Base-by-base conservation (phyloP, 2,797 vertebrate genomes). In the Botia almorhae region DNA sequence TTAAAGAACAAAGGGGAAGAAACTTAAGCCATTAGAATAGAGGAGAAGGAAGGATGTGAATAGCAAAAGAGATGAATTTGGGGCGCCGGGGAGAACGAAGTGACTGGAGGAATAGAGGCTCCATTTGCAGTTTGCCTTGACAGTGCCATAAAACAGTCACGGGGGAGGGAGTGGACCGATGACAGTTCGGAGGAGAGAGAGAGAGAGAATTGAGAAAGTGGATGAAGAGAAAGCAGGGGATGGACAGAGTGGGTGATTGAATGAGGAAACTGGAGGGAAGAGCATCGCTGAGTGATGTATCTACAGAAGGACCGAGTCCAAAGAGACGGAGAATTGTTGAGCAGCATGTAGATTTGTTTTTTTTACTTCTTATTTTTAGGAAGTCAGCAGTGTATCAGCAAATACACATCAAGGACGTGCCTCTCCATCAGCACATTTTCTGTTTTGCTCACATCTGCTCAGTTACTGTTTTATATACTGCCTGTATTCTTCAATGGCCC, bases 1-100 rank as follows among this genome's bases (percentile, higher is more conserved):
- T 78, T 70, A 74, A 87, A 81, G 80, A 84, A 83, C 80, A 85
- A 83, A 82, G 33, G 58, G 77, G 67, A 36, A 39, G 81, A 73
- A 75, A 69, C 39, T 33, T 55, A 82, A 81, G 74, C 82, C 46
- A 80, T 76, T 82, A 76, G 50, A 80, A 71, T 60, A 51, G 46
- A 74, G 81, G 60, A 61, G 79, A 70, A 13, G 14, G 8, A 36
- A 65, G 64, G 60, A 58, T 36, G 51, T 69, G 63, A 81, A 39
- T 29, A 65, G 72, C 26, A 61, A 61, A 26, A 29, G 16, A 61
- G n/a, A 53, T 55, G 23, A 70, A 58, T 61, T 70, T 39, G 50
- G 58, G 46, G 33, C 68, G 50, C 39, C 43, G 69, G 65, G 81
- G 16, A 82, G 69, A 78, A 85, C 76, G 16, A 78, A 16, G 36